Evolutionary conservation across 30 jellyfish, hydroid and myxozoan genomes (phyloP).

Genomic region (Clytia hemisphaerica): DNA sequence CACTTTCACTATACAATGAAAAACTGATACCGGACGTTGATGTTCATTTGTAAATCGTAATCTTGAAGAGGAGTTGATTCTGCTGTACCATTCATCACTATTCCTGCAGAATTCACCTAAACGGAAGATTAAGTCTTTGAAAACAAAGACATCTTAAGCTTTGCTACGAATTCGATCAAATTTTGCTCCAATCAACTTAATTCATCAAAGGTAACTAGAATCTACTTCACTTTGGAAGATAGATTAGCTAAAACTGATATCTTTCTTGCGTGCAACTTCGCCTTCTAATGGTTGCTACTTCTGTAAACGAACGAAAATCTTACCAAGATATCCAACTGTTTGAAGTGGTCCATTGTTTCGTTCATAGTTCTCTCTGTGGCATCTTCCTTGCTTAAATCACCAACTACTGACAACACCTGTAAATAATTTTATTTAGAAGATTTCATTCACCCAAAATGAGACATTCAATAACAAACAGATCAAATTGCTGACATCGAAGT

Average conservation of each 20-base stretch:
- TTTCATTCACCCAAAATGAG: no score
- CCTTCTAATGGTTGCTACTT: no score
- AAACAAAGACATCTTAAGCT: no score
- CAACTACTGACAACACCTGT: conserved; percentile 23
- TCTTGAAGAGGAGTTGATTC: conserved; percentile 57
- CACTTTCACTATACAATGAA: no score
- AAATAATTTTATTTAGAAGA: neutral
- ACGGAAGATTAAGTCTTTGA: neutral
- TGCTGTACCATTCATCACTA: conserved; percentile 52
- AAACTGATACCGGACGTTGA: conserved; percentile 70
- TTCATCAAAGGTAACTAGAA: no score
- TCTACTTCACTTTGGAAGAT: no score
- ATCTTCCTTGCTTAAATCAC: conserved; percentile 68
- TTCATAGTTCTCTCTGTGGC: conserved; percentile 51
- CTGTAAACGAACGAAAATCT: neutral
- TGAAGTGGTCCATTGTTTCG: conserved; percentile 45
- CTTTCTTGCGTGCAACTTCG: no score
- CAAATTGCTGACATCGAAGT: no score
- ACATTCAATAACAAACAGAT: no score
- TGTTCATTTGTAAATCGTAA: conserved; percentile 62
- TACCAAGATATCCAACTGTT: conserved; percentile 62
- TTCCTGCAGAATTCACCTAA: conserved; percentile 92
- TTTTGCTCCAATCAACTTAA: no score
- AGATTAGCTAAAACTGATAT: no score
- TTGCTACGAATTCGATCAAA: no score